Evolutionary conservation across 2,888 invertebrate species (phyloP), one percentile per base, ranked within the genome.

Genomic region (Netelia fuscicornis): DNA sequence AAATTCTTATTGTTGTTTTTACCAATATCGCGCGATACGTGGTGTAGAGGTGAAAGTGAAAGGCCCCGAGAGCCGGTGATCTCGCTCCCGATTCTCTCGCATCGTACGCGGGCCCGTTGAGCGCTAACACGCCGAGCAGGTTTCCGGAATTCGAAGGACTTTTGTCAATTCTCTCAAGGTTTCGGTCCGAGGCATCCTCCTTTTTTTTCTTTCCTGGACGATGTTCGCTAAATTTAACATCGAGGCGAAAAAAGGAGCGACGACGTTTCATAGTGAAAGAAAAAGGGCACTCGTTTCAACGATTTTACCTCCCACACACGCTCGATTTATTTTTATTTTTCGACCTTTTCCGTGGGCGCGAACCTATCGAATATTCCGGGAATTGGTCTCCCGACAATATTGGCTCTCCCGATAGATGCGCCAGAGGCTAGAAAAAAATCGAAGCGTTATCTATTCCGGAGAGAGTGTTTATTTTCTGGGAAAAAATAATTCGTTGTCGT

Each of bases 141-240:
- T 70, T 76, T 76, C 81, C 81, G 81, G 81, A 76, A 81, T 70
- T 76, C 17, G 70, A 81, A 81, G 81, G 81, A 81, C 76, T 81
- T 56, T 81, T 56, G 17, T 60, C 6, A 82, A 82, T 77, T 77
- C 54, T 20, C 70, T 71, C 81, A 77, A 82, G 76, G 81, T 82
- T 80, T 62, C 44, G 71, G 62, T 52, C 64, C 25, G 23, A 52
- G 20, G 58, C 64, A 71, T 42, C 52, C 37, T 37, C 6, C 37
- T 37, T 37, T 0, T 11, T 11, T 64, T 37, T 58, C 23, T 37
- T 25, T 58, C 11, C 20, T 37, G 37, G 37, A 1, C 20, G 11
- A 42, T n/a, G 2, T 54, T 30, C 5, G 13, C 10, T 9, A 42
- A 20, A 75, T 25, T 8, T 13, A 37, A 37, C 0, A 37, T 6